Evolutionary conservation across 1,140 invertebrate genomes (phyloP).

Genomic region (Philotrypesis tridentata): DNA sequence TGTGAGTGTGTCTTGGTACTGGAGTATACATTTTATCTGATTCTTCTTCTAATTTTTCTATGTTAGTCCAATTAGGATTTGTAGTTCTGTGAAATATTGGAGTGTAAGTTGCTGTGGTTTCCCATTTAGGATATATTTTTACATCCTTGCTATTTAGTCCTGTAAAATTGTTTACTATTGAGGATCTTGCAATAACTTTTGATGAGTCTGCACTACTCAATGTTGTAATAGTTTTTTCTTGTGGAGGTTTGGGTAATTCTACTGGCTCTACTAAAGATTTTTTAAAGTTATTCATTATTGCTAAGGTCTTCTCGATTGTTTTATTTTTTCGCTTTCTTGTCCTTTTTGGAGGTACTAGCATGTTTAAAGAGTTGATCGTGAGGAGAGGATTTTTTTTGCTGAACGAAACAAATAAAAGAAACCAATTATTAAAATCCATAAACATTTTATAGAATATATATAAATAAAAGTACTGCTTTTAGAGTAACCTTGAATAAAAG

Average conservation of each 20-base stretch:
- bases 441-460: background rate
- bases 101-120: conserved; percentile 30
- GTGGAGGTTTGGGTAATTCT: background rate
- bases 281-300: conserved; percentile 28
- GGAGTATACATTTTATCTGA: conserved; percentile 35
- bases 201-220: background rate
- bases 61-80: conserved; percentile 24
- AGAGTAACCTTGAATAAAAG: too few relatives aligned
- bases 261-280: conserved; percentile 5
- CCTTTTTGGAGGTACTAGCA: background rate
- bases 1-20: background rate
- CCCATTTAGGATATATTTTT: conserved; percentile 27
- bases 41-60: background rate
- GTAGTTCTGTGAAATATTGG: background rate
- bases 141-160: background rate
- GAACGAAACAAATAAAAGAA: conserved; percentile 17
- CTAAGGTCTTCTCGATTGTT: background rate
- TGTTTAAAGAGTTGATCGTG: background rate
- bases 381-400: conserved; percentile 38
- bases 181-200: background rate
- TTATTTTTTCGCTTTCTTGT: conserved; percentile 15
- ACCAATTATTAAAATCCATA: conserved; percentile 17
- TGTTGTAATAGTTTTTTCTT: background rate
- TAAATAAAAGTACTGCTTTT: too few relatives aligned
- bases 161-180: background rate